Evolutionary conservation across 2,888 invertebrate species (phyloP).

Genomic region (Volucella bombylans): DNA sequence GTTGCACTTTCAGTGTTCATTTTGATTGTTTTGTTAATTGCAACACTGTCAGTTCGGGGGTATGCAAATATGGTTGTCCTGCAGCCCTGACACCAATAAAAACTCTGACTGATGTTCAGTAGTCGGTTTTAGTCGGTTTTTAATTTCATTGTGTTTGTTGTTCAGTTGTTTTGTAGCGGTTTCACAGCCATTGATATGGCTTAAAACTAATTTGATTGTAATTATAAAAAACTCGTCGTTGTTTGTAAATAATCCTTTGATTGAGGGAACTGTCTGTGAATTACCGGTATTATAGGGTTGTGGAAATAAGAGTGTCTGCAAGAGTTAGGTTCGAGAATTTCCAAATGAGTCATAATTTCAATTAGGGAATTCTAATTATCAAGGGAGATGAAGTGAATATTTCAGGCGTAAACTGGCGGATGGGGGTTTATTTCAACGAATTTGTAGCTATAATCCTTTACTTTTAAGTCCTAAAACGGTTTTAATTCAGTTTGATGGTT

Average conservation of each 20-base stretch:
- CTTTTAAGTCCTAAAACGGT: too few species aligned
- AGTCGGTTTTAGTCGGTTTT: not conserved
- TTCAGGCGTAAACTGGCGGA: too few species aligned
- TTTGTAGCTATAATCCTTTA: too few species aligned
- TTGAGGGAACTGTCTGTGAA: slow-evolving; percentile 38
- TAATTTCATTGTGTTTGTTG: slow-evolving; percentile 60
- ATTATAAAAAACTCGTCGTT: slow-evolving; percentile 64
- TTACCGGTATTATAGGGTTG: too few species aligned
- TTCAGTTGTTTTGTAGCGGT: slow-evolving; percentile 70
- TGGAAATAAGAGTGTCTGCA: too few species aligned
- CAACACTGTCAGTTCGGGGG: slow-evolving; percentile 46
- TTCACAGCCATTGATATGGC: slow-evolving; percentile 38
- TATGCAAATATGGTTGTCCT: slow-evolving; percentile 11
- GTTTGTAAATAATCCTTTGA: slow-evolving; percentile 70
- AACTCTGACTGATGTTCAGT: too few species aligned
- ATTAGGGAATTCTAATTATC: too few species aligned
- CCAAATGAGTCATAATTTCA: too few species aligned
- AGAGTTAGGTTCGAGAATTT: too few species aligned
- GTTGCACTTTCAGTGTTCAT: slow-evolving; percentile 38
- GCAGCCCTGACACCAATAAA: not conserved
- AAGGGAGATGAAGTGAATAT: too few species aligned
- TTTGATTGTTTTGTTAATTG: slow-evolving; percentile 71
- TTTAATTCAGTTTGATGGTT: too few species aligned
- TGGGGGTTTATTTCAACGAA: too few species aligned
- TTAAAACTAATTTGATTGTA: slow-evolving; percentile 69